Conservation (phyloP, 23 tunicate genomes). For the Ciona savignyi region DNA sequence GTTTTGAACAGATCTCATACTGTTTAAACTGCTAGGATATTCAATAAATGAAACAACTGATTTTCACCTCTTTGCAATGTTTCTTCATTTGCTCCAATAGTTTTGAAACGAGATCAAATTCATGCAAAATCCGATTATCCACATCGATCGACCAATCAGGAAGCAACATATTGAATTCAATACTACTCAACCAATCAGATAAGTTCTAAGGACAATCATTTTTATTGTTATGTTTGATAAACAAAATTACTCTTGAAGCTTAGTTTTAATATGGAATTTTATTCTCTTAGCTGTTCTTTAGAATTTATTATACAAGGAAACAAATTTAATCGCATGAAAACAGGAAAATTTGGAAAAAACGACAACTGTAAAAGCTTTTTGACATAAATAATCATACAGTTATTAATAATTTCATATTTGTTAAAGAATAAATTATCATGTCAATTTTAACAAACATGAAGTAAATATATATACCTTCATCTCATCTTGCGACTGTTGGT, state of each 20-base stretch:
- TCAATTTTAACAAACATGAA: no score
- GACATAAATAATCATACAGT: no score
- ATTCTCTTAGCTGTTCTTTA: not conserved
- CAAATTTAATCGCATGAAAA: no score
- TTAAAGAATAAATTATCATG: no score
- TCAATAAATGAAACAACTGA: no score
- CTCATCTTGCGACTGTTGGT: not conserved
- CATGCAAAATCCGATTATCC: constrained; percentile 5
- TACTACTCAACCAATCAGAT: constrained; percentile 23
- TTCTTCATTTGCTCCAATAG: not conserved
- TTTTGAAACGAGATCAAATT: not conserved
- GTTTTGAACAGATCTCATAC: no score
- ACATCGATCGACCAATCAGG: constrained; percentile 38
- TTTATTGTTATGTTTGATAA: not conserved
- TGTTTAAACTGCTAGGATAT: no score
- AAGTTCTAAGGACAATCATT: constrained; percentile 3
- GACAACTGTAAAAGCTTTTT: no score
- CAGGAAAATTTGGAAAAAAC: no score
- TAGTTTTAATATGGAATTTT: no score
- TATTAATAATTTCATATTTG: no score
- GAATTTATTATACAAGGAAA: no score
- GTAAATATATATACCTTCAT: not conserved
- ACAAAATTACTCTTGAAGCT: not conserved
- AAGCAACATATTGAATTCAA: constrained; percentile 27
- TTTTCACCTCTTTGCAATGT: not conserved